These are phyloP conservation scores for Tetragnatha montana DNA, from an alignment of 2,888 invertebrate genomes.

Conservation along the genomic window DNA sequence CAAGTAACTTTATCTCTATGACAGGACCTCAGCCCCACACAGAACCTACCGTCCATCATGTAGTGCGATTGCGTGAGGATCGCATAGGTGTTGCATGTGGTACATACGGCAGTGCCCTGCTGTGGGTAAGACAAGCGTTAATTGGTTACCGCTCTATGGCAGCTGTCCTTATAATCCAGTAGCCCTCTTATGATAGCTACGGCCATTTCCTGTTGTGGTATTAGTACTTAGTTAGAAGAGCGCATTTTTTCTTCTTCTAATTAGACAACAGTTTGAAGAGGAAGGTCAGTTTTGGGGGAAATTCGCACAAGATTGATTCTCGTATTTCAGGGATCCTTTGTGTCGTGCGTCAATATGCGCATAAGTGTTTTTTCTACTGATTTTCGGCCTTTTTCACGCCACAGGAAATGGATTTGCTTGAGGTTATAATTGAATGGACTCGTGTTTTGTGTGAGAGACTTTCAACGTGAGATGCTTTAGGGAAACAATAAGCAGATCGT, in stretches of 20 bases:
- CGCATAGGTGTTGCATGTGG: neutral
- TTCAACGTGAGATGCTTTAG: neutral
- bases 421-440: neutral
- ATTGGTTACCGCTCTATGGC: constrained; percentile 54
- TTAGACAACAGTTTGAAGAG: constrained; percentile 28
- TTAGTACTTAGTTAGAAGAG: too few relatives aligned
- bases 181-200: neutral
- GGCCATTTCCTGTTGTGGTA: constrained; percentile 32
- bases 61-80: constrained; percentile 9
- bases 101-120: neutral
- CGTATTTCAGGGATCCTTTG: constrained; percentile 2
- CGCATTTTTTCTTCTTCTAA: constrained; percentile 30
- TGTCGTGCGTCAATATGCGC: neutral
- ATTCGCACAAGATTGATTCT: neutral
- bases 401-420: neutral
- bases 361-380: neutral
- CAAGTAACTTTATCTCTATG: too few relatives aligned
- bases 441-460: neutral
- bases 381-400: neutral
- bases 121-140: constrained; percentile 45
- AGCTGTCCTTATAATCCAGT: constrained; percentile 45
- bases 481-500: neutral
- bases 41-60: constrained; percentile 3
- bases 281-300: neutral
- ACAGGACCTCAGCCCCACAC: neutral